phyloP scores from a whole-genome alignment of 37 sponge, comb jelly and placozoan species.

The Chondrilla cf. caribensis region DNA sequence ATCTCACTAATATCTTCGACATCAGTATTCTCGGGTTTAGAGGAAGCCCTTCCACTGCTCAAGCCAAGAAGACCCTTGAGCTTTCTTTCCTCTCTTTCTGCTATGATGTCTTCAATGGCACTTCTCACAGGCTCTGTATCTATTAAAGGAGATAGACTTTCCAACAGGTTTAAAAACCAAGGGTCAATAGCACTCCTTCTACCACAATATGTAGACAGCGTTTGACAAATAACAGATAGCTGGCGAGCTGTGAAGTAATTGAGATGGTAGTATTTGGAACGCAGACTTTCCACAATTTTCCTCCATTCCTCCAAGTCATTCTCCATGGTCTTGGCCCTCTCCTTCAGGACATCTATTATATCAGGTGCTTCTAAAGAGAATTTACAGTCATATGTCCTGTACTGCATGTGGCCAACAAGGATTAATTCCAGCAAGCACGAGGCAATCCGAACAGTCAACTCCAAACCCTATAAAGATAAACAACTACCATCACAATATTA shows the following conservation, averaged over 20 bases:
- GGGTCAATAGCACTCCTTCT: not conserved
- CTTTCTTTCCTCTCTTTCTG: too few relatives aligned
- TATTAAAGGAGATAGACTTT: not conserved
- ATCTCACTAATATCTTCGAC: too few relatives aligned
- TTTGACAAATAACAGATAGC: constrained; percentile 39
- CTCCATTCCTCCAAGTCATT: constrained; percentile 41
- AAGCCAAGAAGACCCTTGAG: too few relatives aligned
- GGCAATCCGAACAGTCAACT: constrained; percentile 17
- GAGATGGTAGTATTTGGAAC: constrained; percentile 42
- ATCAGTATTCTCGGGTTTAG: too few relatives aligned
- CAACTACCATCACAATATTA: too few relatives aligned
- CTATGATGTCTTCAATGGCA: too few relatives aligned
- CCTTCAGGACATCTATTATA: not conserved
- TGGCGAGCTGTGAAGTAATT: constrained; percentile 75
- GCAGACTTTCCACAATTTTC: constrained; percentile 12
- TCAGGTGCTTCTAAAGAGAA: constrained; percentile 1
- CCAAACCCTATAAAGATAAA: constrained; percentile 4
- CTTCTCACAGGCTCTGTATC: too few relatives aligned
- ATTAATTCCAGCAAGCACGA: not conserved
- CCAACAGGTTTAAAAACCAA: constrained; percentile 6
- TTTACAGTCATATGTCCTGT: not conserved
- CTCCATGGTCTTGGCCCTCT: constrained; percentile 39
- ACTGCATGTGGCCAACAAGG: not conserved
- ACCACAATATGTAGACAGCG: constrained; percentile 19
- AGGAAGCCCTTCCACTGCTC: too few relatives aligned